Percentiles rank a stretch among this genome's conserved stretches.
phyloP scores from a whole-genome alignment of 2,797 vertebrate genomes.

The Arrhamphus sclerolepis region DNA sequence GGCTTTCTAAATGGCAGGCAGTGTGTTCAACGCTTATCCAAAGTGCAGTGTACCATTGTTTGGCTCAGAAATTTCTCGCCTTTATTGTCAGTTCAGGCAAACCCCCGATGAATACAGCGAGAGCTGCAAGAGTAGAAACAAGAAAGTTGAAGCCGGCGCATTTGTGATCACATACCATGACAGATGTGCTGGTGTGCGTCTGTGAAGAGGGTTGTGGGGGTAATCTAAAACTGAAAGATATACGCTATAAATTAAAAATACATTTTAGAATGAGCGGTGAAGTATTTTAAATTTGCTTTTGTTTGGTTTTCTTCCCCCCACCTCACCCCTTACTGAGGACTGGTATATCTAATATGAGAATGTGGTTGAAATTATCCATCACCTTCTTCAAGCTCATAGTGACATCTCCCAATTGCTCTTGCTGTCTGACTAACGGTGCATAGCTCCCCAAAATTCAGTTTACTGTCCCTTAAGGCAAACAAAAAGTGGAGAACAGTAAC shows the following conservation, averaged over 20 bases:
- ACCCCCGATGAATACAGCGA: constrained; percentile 79
- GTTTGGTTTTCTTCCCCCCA: constrained; percentile 3
- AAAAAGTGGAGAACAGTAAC: constrained; percentile 5
- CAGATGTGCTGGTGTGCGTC: constrained; percentile 66
- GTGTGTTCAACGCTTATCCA: constrained; percentile 75
- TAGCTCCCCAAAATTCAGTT: constrained; percentile 6
- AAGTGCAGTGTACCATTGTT: constrained; percentile 82
- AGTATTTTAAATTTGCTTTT: constrained; percentile 4
- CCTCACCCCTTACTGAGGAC: no score
- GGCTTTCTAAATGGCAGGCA: constrained; percentile 75
- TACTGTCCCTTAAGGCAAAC: constrained; percentile 29
- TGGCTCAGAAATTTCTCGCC: constrained; percentile 76
- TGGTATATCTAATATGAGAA: neutral
- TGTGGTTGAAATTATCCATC: neutral
- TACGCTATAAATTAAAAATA: constrained; percentile 22
- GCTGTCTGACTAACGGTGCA: constrained; percentile 11
- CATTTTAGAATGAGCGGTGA: constrained; percentile 2
- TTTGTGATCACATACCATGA: constrained; percentile 80
- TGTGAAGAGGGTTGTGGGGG: constrained; percentile 9
- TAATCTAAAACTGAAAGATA: constrained; percentile 43
- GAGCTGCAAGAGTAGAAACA: constrained; percentile 79
- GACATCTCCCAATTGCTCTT: constrained; percentile 8
- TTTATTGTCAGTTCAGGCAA: constrained; percentile 81
- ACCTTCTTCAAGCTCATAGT: constrained; percentile 11
- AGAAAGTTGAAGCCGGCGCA: constrained; percentile 79